A percentile compares a stretch with the other conserved stretches of the same genome.
Conservation (phyloP, 1,140 invertebrate species). For the Neodiprion fabricii region DNA sequence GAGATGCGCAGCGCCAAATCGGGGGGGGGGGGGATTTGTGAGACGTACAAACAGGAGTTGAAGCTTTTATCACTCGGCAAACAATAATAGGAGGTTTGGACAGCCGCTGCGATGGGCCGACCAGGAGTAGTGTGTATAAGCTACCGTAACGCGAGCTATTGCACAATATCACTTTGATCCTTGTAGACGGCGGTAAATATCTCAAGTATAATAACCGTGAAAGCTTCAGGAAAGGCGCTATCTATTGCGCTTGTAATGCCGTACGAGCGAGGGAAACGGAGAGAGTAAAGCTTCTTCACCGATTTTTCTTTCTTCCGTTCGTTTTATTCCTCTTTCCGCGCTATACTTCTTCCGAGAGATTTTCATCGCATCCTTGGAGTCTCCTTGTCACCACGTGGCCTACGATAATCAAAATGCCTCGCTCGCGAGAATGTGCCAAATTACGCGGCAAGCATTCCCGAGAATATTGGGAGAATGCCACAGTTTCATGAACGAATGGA, state of each 20-base stretch:
- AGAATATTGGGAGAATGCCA: constrained; percentile 30
- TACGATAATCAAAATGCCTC: constrained; percentile 19
- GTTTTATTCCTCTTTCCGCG: no score
- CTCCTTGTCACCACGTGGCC: constrained; percentile 14
- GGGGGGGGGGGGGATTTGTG: constrained; percentile 27
- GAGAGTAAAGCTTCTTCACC: no score
- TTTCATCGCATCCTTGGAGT: constrained; percentile 18
- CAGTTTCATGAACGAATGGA: not conserved
- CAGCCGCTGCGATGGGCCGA: constrained; percentile 14
- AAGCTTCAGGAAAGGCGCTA: constrained; percentile 40
- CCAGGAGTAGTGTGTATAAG: not conserved
- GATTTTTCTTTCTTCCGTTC: no score
- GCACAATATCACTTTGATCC: constrained; percentile 35
- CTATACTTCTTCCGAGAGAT: constrained; percentile 15
- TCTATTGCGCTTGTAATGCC: no score
- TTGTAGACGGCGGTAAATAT: constrained; percentile 44
- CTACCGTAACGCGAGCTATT: constrained; percentile 15
- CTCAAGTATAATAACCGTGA: constrained; percentile 54
- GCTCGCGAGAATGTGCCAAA: constrained; percentile 19
- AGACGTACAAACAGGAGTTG: constrained; percentile 46
- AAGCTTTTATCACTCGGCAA: constrained; percentile 55
- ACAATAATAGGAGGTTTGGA: constrained; percentile 35
- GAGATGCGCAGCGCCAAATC: not conserved
- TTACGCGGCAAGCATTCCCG: constrained; percentile 3
- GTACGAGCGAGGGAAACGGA: no score